Conservation (phyloP, 2,797 vertebrate genomes). For the Apodemus agrarius region DNA sequence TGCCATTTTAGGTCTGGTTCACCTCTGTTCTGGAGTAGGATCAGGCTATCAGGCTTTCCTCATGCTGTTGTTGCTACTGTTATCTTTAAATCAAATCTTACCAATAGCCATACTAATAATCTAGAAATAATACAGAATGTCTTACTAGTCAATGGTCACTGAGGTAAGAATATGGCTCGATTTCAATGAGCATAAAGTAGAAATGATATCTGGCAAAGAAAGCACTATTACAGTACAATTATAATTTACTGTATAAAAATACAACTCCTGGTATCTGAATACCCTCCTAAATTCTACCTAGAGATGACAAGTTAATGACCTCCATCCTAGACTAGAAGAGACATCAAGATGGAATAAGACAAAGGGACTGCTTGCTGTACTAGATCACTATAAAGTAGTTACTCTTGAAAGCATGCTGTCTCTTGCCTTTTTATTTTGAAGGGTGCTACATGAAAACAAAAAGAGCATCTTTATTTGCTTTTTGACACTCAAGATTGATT, state of each 20-base stretch:
- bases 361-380: not conserved
- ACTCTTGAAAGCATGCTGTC: not conserved
- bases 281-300: not conserved
- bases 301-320: not conserved
- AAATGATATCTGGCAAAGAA: slow-evolving; percentile 4
- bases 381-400: not conserved
- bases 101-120: not conserved
- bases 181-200: not conserved
- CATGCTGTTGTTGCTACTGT: not conserved
- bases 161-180: not conserved
- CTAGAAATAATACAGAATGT: not conserved
- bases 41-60: not conserved
- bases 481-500: slow-evolving; percentile 56
- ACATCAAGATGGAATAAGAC: slow-evolving; percentile 12
- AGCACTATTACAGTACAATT: not conserved
- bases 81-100: not conserved
- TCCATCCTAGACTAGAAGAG: not conserved
- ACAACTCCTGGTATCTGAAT: not conserved
- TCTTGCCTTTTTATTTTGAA: not conserved
- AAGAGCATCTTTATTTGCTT: slow-evolving; percentile 4
- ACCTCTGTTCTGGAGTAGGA: not conserved
- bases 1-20: not conserved
- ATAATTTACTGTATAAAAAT: not conserved
- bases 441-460: not conserved
- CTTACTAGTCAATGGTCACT: not conserved